A percentile compares a stretch with the other conserved stretches of the same genome.
Conservation (phyloP, 2,888 invertebrate genomes). For the Reticulitermes lucifugus region DNA sequence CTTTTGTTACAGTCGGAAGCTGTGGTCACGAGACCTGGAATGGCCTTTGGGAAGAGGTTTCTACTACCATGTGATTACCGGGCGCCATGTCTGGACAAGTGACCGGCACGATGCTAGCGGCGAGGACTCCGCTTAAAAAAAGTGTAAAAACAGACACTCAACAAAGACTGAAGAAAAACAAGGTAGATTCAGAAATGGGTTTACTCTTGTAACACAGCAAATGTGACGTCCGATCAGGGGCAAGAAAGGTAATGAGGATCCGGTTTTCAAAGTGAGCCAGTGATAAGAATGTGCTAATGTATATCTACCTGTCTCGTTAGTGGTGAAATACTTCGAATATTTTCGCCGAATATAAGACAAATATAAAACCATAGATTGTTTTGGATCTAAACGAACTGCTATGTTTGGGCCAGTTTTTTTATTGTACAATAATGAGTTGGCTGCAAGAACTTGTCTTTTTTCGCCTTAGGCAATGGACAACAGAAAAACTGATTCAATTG, state of each 20-base stretch:
- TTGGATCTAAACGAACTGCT: not conserved
- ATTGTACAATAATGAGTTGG: not conserved
- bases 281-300: not conserved
- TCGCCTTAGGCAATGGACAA: not conserved
- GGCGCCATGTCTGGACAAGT: conserved; percentile 47
- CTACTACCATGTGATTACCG: conserved; percentile 51
- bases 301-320: not conserved
- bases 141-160: not conserved
- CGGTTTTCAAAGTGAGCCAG: not conserved
- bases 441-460: not conserved
- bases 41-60: conserved; percentile 49
- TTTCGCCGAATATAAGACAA: conserved; percentile 9
- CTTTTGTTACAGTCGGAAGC: conserved; percentile 49
- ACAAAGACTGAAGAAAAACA: not conserved
- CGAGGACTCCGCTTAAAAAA: conserved; percentile 44
- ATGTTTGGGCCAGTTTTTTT: not conserved
- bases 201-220: not conserved
- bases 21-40: conserved; percentile 50
- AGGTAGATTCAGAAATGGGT: not conserved
- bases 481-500: conserved; percentile 12
- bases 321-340: conserved; percentile 20
- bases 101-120: conserved; percentile 45
- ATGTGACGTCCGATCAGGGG: not conserved
- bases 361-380: not conserved
- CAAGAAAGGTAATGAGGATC: not conserved